Conservation (phyloP, 2,113 vertebrate species). For the Eudyptes chrysolophus region DNA sequence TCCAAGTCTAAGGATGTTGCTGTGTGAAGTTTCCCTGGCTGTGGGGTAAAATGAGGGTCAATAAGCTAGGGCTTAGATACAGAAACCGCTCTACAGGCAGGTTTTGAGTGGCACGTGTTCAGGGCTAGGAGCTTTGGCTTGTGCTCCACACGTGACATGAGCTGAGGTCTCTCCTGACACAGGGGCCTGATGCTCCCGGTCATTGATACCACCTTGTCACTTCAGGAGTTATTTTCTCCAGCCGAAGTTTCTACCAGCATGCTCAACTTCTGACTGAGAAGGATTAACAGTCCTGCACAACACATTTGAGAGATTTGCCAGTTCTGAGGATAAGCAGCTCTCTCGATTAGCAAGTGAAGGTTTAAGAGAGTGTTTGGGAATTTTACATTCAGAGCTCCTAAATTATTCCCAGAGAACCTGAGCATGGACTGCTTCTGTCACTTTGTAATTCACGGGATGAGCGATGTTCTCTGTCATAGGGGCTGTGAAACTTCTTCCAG, state of each 20-base stretch:
- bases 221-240: neutral
- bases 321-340: neutral
- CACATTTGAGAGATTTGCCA: neutral
- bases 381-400: neutral
- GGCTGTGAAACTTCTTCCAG: neutral
- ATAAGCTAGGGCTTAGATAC: neutral
- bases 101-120: neutral
- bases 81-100: neutral
- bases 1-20: neutral
- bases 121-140: neutral
- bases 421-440: neutral
- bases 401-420: neutral
- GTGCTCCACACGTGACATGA: accelerated
- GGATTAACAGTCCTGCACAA: neutral
- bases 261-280: neutral
- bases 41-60: neutral
- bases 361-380: neutral
- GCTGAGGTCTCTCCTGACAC: neutral
- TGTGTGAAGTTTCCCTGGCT: neutral
- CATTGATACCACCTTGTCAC: neutral
- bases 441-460: neutral
- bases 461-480: neutral
- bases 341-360: neutral
- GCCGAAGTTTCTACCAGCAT: neutral
- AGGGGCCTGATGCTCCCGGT: neutral